Evolutionary conservation across 92 coral and sea anemone species (phyloP).

Genomic region (Palythoa caribaeorum): DNA sequence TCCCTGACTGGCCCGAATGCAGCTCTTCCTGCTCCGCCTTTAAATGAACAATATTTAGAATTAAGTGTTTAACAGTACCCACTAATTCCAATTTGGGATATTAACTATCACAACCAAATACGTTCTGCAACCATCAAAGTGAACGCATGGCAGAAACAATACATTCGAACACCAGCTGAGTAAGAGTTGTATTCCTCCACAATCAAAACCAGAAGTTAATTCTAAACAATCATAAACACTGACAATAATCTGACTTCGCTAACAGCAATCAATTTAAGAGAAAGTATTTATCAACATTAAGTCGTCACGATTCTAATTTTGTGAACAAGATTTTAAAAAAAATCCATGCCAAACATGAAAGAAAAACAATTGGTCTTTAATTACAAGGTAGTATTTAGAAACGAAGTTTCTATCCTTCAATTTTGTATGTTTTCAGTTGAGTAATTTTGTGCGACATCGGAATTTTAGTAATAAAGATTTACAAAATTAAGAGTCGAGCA

Average conservation of each 20-base stretch:
- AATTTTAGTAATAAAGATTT: background rate
- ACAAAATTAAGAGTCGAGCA: background rate
- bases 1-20: conserved; percentile 81
- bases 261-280: background rate
- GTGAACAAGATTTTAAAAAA: background rate
- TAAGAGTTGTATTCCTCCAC: background rate
- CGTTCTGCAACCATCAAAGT: background rate
- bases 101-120: background rate
- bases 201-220: background rate
- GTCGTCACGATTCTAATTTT: background rate
- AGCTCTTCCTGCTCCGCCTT: conserved; percentile 76
- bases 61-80: background rate
- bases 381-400: background rate
- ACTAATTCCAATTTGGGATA: background rate
- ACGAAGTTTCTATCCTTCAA: background rate
- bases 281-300: background rate
- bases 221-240: background rate
- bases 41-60: background rate
- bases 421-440: background rate
- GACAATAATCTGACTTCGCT: background rate
- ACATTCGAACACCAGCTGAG: background rate
- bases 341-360: background rate
- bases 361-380: too few species aligned
- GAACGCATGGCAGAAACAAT: conserved; percentile 29
- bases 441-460: background rate